These are phyloP conservation scores for Heliconius hermathena DNA, from an alignment of 1,140 invertebrate species.

Conservation along the genomic window DNA sequence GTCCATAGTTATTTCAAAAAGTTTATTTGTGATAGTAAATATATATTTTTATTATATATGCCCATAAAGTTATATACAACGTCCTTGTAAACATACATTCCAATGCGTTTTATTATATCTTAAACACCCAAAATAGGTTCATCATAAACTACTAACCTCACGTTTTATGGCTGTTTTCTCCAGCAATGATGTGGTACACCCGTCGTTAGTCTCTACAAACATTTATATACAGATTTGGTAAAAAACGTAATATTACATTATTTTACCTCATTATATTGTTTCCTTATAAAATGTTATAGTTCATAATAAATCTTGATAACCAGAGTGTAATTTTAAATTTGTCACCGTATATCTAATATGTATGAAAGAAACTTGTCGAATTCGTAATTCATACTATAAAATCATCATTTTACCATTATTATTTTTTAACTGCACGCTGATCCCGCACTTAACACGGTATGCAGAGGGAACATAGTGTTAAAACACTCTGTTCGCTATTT, in stretches of 20 bases:
- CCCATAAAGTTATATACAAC: not conserved
- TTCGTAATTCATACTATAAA: not conserved
- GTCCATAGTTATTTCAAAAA: no score
- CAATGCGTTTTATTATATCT: constrained; percentile 7
- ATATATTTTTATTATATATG: not conserved
- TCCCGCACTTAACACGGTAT: no score
- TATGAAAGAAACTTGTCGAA: not conserved
- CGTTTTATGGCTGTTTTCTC: constrained; percentile 49
- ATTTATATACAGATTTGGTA: not conserved
- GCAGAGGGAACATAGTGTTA: no score
- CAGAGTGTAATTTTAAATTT: not conserved
- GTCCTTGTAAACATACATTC: not conserved
- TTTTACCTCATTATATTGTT: not conserved
- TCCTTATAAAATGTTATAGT: not conserved
- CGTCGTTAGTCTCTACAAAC: constrained; percentile 6
- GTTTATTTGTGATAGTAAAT: no score
- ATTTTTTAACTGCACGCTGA: no score
- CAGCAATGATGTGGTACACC: not conserved
- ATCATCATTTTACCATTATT: no score
- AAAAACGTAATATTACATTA: constrained; percentile 6
- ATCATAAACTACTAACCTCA: constrained; percentile 47
- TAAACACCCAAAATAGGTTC: constrained; percentile 41
- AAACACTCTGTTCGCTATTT: no score
- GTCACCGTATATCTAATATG: not conserved
- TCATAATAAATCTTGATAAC: not conserved